Evolutionary conservation across 1,140 invertebrate genomes (phyloP), one percentile per base, ranked within the genome.

Genomic region (Cotesia vestalis): DNA sequence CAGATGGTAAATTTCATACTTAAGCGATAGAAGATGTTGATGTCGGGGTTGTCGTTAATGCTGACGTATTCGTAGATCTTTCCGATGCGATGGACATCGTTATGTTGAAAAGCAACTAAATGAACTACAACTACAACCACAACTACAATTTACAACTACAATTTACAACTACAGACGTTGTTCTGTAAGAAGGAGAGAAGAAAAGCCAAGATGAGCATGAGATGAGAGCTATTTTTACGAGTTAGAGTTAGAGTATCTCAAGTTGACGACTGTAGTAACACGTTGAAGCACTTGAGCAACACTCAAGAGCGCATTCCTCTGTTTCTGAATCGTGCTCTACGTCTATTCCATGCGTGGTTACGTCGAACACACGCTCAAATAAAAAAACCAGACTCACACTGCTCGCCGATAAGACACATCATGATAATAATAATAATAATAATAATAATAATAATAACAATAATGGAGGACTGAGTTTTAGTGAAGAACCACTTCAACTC

Each of bases 201-300:
- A 27, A 27, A 27, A 27, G 27, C 27, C 27, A 17, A 17, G 17
- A 17, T 17, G 17, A 17, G 17, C 17, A 17, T 17, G 27, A 27
- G 27, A 80, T 66, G 70, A 72, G 36, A 81, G 84, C 81, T 87
- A 87, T 87, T 87, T 86, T 87, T 87, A 86, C 84, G 80, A 66
- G 27, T 27, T 27, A 27, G 27, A 27, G 27, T 27, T 27, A 27
- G 27, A 27, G 67, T 40, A 81, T 83, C 81, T 83, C 84, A 82
- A 81, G 82, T 80, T 85, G 80, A 81, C 80, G 80, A 78, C 53
- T 57, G 75, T 80, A 77, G 78, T 81, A 84, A 83, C 85, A 86
- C 84, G 84, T 82, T 85, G 85, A 81, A 86, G 78, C 84, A 85
- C 85, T 87, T 82, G 85, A 87, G 81, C 82, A 85, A 86, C 84